A percentile compares a stretch with the other conserved stretches of the same genome.
Conservation (phyloP, 2,113 vertebrate genomes). For the Gnathonemus longibarbis region DNA sequence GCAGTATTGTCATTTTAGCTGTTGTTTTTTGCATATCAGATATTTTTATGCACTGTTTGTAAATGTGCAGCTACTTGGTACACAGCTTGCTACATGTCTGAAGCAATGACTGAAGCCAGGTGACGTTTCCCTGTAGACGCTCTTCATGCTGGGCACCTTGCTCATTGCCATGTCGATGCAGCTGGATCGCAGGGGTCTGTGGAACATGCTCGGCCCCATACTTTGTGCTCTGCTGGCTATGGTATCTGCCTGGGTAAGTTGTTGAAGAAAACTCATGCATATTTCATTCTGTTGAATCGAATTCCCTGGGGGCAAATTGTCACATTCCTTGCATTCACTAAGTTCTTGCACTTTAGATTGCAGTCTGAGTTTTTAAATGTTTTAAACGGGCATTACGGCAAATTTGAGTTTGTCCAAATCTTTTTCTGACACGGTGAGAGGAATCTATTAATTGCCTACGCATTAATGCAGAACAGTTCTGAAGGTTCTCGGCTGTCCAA, state of each 20-base stretch:
- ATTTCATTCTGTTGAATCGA: neutral
- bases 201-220: conserved; percentile 91
- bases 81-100: neutral
- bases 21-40: neutral
- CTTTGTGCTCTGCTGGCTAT: conserved; percentile 76
- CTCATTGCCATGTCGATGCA: conserved; percentile 92
- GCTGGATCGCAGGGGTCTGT: conserved; percentile 83
- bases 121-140: conserved; percentile 54
- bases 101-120: neutral
- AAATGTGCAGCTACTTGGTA: neutral
- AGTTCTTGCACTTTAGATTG: neutral
- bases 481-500: neutral
- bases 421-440: neutral
- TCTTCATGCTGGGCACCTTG: conserved; percentile 77
- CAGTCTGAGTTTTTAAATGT: neutral
- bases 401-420: neutral
- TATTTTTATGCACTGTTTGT: neutral
- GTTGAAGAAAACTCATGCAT: neutral
- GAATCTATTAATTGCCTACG: neutral
- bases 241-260: conserved; percentile 80
- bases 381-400: neutral
- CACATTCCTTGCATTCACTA: neutral
- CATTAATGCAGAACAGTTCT: neutral
- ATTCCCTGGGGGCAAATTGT: neutral
- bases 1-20: neutral